Evolutionary conservation across 2,888 invertebrate species (phyloP).

Genomic region (Anthrax anthrax): DNA sequence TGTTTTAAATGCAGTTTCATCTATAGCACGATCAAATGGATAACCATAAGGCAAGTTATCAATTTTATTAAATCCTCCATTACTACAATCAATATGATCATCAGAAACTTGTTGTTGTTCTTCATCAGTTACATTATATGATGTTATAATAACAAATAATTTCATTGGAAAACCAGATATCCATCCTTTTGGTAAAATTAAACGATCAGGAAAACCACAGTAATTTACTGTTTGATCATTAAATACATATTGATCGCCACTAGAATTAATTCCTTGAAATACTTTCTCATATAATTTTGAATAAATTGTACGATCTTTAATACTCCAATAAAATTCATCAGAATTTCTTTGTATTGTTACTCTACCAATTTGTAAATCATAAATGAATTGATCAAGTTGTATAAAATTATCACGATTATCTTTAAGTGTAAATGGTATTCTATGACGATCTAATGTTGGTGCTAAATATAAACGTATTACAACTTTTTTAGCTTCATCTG

Average conservation of each 20-base stretch:
- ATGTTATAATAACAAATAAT: constrained; percentile 43
- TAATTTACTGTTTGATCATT: constrained; percentile 36
- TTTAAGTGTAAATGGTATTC: constrained; percentile 38
- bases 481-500: constrained; percentile 43
- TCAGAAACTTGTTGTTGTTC: constrained; percentile 35
- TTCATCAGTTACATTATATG: constrained; percentile 33
- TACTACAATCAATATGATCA: constrained; percentile 35
- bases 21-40: constrained; percentile 54
- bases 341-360: constrained; percentile 25
- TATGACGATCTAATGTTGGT: constrained; percentile 48
- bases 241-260: constrained; percentile 28
- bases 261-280: constrained; percentile 35
- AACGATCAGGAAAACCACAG: constrained; percentile 46
- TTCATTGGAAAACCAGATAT: constrained; percentile 47
- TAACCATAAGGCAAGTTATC: constrained; percentile 51
- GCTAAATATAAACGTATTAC: constrained; percentile 51
- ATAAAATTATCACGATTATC: constrained; percentile 47
- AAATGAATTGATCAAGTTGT: constrained; percentile 47
- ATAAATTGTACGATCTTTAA: constrained; percentile 41
- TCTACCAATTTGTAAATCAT: constrained; percentile 41
- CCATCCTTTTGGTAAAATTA: constrained; percentile 49
- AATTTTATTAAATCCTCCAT: constrained; percentile 36
- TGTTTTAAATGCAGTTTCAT: constrained; percentile 38
- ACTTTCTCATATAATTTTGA: constrained; percentile 36
- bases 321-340: constrained; percentile 31